Base-by-base conservation (phyloP, 2,113 vertebrate genomes). In the Chitala chitala region DNA sequence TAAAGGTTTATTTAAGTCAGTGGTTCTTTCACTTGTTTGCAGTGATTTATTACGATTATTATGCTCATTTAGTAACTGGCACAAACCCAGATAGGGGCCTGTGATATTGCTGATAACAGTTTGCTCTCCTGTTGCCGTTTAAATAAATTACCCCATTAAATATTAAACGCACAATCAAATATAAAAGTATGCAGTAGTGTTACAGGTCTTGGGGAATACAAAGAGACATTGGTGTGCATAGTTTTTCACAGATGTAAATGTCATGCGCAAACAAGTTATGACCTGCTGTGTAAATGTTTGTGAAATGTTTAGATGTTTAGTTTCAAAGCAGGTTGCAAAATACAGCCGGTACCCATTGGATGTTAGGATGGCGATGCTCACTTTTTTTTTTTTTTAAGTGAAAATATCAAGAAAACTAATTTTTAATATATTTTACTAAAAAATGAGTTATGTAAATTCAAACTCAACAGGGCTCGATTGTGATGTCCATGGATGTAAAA, bases 81-180 rank as follows among this genome's bases (percentile, higher is more conserved):
- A 46, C 15, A 15, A 8, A 33, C 64, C 17, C 38, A 44, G 13
- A 66, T 26, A 24, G 40, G 15, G 7, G 6, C 31, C 3, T 20
- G 38, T 1, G 59, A 4, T 29, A 22, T 40, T 46, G 40, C 12
- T 46, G 64, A 12, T 26, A 26, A 5, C 38, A 46, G 24, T 66
- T 24, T 66, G 40, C 40, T 44, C 64, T 10, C 38, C 10, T 22
- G 64, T 40, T 46, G 64, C 33, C 24, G 44, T 66, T 66, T 44
- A 66, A 66, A 66, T 40, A 66, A 40, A 66, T 46, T 22, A 66
- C 36, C 24, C 20, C 64, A 66, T 66, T 66, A 66, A 66, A 66
- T 66, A 66, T 66, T 42, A 66, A 66, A 66, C 64, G 24, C 26
- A 40, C 44, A 66, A 44, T 22, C 31, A 66, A 38, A 66, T 26